These are phyloP conservation scores for Suncus etruscus DNA, from an alignment of 2,113 vertebrate species.

Conservation along the genomic window DNA sequence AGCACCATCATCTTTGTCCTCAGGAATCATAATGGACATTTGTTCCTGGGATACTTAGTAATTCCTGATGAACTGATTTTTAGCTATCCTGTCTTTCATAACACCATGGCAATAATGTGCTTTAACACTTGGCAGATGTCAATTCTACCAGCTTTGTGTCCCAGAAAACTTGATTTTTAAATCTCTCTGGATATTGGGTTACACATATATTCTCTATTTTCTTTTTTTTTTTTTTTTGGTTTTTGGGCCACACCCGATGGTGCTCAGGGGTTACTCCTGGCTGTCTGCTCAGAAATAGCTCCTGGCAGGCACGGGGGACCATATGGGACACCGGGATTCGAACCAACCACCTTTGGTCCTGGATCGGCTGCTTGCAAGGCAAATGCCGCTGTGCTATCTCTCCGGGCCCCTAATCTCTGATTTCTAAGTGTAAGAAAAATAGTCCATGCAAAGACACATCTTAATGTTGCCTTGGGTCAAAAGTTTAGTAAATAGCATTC, in stretches of 20 bases:
- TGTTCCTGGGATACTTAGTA: neutral
- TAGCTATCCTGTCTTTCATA: neutral
- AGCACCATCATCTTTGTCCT: neutral
- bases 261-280: no score
- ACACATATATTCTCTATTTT: neutral
- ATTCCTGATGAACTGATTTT: neutral
- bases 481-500: constrained; percentile 9
- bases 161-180: neutral
- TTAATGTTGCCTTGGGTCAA: neutral
- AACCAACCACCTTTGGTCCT: no score
- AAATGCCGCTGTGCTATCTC: no score
- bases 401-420: no score
- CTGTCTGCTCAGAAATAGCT: no score
- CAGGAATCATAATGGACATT: neutral
- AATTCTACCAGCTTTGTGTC: constrained; percentile 33
- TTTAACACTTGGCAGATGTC: constrained; percentile 56
- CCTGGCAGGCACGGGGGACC: no score
- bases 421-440: constrained; percentile 32
- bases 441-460: constrained; percentile 20
- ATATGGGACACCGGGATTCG: no score
- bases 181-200: constrained; percentile 13
- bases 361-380: no score
- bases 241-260: no score
- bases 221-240: no score
- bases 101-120: constrained; percentile 23